Evolutionary conservation across 2,888 invertebrate species (phyloP), one percentile per base, ranked within the genome.

Genomic region (Neoitamus cyanurus): DNA sequence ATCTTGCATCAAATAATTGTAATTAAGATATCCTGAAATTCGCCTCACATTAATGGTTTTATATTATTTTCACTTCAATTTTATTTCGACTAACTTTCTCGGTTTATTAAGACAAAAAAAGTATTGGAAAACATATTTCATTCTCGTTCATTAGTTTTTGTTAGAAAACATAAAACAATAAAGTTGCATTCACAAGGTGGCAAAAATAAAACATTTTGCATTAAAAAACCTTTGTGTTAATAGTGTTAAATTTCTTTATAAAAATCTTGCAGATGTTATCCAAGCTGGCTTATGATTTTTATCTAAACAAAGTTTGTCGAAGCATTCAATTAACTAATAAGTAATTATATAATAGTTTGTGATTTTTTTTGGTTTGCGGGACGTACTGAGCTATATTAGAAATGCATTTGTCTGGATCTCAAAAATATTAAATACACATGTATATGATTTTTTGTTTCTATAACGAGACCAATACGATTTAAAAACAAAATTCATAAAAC

Each of bases 21-120:
- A 82, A 34, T 84, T 72, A 87, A 85, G 86, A 86, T 85, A 87
- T 86, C 87, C 87, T 87, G 87, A 87, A 87, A 88, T 86, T 86
- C 86, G 86, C 86, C 86, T 87, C 85, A 86, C 84, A 87, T 87
- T 85, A 86, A 75, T 83, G 42, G 25, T 83, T 30, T 37, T 28
- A 25, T 75, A 42, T 42, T 73, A 36, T 70, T 31, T n/a, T 20
- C 36, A 73, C 31, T 70, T 70, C 70, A 85, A 69, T 84, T 48
- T 80, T 84, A 25, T 69, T 72, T 68, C 69, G 48, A 30, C 77
- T 77, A 28, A 42, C 9, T 31, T 80, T 28, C 37, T 20, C 30
- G 46, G 46, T 31, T 82, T 58, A 68, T 30, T 46, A n/a, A 78
- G 37, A 42, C 37, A 78, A 30, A n/a, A 78, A 46, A 46, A 78